Conservation (phyloP, 2,797 vertebrate genomes). For the Manis pentadactyla region DNA sequence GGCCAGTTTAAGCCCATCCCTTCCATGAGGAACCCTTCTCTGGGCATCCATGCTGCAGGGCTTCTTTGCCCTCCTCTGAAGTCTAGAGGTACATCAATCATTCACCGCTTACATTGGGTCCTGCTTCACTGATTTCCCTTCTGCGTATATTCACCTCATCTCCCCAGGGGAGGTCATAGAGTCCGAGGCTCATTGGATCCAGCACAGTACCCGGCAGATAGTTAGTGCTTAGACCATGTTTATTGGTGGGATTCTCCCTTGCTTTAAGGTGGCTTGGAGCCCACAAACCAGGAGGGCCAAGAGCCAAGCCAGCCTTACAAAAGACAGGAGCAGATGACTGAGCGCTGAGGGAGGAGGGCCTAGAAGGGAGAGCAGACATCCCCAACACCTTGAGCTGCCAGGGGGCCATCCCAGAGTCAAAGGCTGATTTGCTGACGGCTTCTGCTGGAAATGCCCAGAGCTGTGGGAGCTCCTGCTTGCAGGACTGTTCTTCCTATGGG, state of each 20-base stretch:
- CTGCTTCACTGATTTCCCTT: not conserved
- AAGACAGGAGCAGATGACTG: not conserved
- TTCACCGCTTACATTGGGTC: not conserved
- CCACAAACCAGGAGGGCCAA: not conserved
- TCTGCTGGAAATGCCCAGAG: not conserved
- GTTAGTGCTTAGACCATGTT: not conserved
- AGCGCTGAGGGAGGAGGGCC: not conserved
- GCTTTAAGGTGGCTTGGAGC: not conserved
- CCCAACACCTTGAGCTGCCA: rapidly evolving
- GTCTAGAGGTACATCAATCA: not conserved
- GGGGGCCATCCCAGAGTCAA: not conserved
- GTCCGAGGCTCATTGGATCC: not conserved
- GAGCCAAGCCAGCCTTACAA: not conserved
- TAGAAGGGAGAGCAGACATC: not conserved
- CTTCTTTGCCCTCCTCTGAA: not conserved
- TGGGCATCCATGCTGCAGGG: not conserved
- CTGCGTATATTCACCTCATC: not conserved
- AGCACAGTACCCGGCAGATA: not conserved
- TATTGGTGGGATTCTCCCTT: not conserved
- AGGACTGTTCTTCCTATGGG: not conserved
- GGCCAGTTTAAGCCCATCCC: not conserved
- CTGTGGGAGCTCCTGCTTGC: not conserved
- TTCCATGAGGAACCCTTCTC: not conserved
- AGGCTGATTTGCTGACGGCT: not conserved
- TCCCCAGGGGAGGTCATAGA: not conserved